These are phyloP conservation scores for Tribolium castaneum DNA, from an alignment of 1,140 invertebrate genomes.

Conservation along the genomic window DNA sequence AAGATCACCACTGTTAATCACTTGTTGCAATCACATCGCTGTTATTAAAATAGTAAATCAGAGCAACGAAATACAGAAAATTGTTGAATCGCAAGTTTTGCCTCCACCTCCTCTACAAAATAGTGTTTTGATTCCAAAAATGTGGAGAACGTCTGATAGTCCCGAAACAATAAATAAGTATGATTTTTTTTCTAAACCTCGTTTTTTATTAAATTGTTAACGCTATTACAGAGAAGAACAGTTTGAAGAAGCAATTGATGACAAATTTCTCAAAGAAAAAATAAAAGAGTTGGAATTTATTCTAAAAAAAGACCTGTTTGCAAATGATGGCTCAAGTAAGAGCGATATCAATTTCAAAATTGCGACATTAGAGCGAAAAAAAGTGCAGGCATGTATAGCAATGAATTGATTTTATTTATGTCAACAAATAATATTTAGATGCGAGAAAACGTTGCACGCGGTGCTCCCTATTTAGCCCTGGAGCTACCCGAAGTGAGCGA, in stretches of 20 bases:
- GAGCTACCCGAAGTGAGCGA: conserved; percentile 60
- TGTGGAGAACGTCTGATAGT: conserved; percentile 49
- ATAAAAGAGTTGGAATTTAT: conserved; percentile 53
- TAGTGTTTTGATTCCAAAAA: conserved; percentile 59
- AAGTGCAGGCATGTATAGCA: conserved; percentile 53
- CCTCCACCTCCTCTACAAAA: conserved; percentile 62
- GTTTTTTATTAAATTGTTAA: background rate
- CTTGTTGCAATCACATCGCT: conserved; percentile 64
- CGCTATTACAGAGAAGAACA: background rate
- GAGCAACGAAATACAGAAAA: conserved; percentile 45
- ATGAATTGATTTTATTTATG: too few species aligned
- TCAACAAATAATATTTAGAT: conserved; percentile 56
- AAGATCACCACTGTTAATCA: conserved; percentile 61
- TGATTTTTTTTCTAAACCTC: background rate
- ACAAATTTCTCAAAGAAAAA: conserved; percentile 37
- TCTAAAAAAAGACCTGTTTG: conserved; percentile 51
- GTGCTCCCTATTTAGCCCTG: conserved; percentile 66
- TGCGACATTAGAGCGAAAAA: conserved; percentile 57
- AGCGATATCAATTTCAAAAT: conserved; percentile 60
- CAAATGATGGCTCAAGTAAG: conserved; percentile 16
- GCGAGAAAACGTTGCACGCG: conserved; percentile 59
- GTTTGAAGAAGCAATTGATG: background rate
- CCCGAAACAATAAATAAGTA: background rate
- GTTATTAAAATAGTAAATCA: conserved; percentile 54
- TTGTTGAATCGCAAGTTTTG: conserved; percentile 51